A percentile compares a stretch with the other conserved stretches of the same genome.
phyloP scores from a whole-genome alignment of 2,888 invertebrate species.

The Euplexia lucipara region DNA sequence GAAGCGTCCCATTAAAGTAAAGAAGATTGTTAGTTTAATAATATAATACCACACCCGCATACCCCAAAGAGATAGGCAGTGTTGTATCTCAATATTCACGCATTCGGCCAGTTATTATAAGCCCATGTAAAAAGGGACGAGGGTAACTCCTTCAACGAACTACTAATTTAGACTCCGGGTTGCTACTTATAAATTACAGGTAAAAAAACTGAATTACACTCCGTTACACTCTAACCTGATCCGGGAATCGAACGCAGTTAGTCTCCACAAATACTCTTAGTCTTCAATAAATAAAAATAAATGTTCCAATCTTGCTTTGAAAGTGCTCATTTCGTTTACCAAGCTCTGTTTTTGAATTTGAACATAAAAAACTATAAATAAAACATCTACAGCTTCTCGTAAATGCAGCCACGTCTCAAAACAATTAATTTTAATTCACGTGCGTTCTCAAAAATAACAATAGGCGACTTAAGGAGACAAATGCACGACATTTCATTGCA shows the following conservation, averaged over 20 bases:
- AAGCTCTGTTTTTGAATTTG: slow-evolving; percentile 27
- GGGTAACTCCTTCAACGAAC: no score
- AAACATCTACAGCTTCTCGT: slow-evolving; percentile 36
- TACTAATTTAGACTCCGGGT: no score
- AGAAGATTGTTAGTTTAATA: no score
- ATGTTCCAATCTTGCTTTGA: not conserved
- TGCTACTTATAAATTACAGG: no score
- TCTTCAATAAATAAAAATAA: slow-evolving; percentile 16
- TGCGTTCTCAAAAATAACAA: slow-evolving; percentile 48
- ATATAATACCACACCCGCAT: no score
- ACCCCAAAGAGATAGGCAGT: no score
- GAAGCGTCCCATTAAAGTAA: no score
- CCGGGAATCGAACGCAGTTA: not conserved
- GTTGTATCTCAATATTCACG: no score
- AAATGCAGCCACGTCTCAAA: slow-evolving; percentile 22
- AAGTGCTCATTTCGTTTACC: slow-evolving; percentile 10
- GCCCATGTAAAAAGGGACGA: no score
- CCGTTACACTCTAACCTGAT: no score
- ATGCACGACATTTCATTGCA: slow-evolving; percentile 57
- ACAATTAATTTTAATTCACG: slow-evolving; percentile 54
- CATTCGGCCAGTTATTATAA: no score
- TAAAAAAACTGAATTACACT: no score
- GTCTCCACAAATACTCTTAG: slow-evolving; percentile 2
- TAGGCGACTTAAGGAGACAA: slow-evolving; percentile 43
- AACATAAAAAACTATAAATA: slow-evolving; percentile 34